Percentiles rank a stretch among this genome's conserved stretches.
Conservation (phyloP, 2,113 vertebrate genomes). For the Cyprinus carpio region DNA sequence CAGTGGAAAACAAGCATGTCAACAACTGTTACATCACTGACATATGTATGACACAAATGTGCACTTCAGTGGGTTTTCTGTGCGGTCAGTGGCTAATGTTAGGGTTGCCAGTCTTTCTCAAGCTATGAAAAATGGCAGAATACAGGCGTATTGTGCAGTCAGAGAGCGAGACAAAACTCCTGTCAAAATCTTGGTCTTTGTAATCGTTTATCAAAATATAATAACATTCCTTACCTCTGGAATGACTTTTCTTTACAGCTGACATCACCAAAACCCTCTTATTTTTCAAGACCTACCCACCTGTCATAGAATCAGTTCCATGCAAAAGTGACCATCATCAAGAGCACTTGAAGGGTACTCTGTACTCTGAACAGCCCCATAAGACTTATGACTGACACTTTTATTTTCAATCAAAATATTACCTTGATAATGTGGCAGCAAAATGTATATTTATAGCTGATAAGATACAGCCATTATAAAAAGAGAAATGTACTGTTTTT, state of each 20-base stretch:
- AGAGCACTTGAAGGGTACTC: background rate
- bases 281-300: conserved; percentile 2
- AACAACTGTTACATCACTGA: background rate
- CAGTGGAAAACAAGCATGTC: background rate
- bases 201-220: conserved; percentile 11
- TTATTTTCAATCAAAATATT: background rate
- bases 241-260: background rate
- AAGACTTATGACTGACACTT: background rate
- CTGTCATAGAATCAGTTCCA: background rate
- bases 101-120: background rate
- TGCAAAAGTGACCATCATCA: background rate
- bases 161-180: background rate
- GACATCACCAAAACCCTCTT: background rate
- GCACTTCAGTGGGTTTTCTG: background rate
- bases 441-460: background rate
- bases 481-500: background rate
- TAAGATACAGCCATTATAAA: background rate
- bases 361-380: background rate
- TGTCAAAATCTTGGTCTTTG: conserved; percentile 1
- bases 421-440: background rate
- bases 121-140: background rate
- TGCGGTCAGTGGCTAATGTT: background rate
- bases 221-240: background rate
- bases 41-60: background rate
- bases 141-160: background rate